Evolutionary conservation across 37 sponge, comb jelly and placozoan genomes (phyloP).

Genomic region (Axinella damicornis): DNA sequence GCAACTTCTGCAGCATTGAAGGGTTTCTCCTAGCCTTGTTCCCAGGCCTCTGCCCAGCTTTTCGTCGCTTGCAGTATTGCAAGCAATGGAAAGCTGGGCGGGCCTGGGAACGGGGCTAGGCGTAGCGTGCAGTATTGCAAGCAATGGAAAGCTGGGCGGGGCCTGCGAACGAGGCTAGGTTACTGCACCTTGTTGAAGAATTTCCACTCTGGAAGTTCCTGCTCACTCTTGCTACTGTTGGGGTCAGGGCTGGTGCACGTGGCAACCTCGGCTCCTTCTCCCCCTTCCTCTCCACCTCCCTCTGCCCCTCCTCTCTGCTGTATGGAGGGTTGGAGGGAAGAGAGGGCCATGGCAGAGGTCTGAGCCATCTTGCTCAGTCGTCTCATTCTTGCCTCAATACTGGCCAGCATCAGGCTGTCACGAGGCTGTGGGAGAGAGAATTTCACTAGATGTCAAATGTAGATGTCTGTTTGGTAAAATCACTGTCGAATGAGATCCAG

Average conservation of each 20-base stretch:
- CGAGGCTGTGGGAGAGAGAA: constrained; percentile 9
- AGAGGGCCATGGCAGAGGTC: not conserved
- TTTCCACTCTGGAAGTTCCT: constrained; percentile 48
- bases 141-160: too few species aligned
- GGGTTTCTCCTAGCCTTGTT: too few species aligned
- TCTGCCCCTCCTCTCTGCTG: not conserved
- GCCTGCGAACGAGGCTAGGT: too few species aligned
- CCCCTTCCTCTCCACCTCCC: not conserved
- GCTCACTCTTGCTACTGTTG: constrained; percentile 12
- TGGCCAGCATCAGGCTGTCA: constrained; percentile 52
- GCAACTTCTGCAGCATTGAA: too few species aligned
- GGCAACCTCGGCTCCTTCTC: not conserved
- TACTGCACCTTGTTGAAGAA: constrained; percentile 34
- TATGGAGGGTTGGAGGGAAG: not conserved
- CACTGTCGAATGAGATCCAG: too few species aligned
- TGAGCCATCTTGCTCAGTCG: constrained; percentile 33
- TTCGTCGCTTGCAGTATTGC: too few species aligned
- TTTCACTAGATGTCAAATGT: too few species aligned
- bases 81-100: too few species aligned
- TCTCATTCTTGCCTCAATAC: constrained; percentile 51
- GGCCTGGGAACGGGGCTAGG: too few species aligned
- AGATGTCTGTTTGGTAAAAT: too few species aligned
- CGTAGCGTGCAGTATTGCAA: too few species aligned
- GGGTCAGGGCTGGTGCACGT: not conserved
- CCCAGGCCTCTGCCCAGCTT: too few species aligned